phyloP scores from a whole-genome alignment of 2,797 vertebrate species.

The Astyanax mexicanus region DNA sequence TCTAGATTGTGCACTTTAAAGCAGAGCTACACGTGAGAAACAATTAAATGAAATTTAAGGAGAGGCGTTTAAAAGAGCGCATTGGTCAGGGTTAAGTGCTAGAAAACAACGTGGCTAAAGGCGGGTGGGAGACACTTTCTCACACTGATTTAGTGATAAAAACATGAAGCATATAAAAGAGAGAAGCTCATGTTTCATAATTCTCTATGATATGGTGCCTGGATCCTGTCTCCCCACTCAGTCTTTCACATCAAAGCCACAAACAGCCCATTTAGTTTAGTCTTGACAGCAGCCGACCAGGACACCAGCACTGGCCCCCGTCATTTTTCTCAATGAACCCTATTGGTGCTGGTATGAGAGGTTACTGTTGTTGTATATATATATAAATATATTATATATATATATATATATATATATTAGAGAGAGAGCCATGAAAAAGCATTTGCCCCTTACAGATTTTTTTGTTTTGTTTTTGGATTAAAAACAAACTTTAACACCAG shows the following conservation, averaged over 20 bases:
- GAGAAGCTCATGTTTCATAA: slow-evolving; percentile 32
- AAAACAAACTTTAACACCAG: no score
- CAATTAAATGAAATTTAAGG: background rate
- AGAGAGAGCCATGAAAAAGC: no score
- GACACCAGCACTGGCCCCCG: slow-evolving; percentile 47
- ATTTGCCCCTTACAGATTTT: no score
- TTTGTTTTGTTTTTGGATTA: no score
- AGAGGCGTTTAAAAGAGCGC: background rate
- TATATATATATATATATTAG: no score
- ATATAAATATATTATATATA: slow-evolving; percentile 59
- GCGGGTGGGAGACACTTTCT: background rate
- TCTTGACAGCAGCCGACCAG: slow-evolving; percentile 61
- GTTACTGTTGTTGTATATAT: slow-evolving; percentile 65
- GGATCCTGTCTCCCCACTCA: slow-evolving; percentile 57
- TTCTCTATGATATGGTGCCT: slow-evolving; percentile 36
- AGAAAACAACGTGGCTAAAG: background rate
- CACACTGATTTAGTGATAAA: slow-evolving; percentile 13
- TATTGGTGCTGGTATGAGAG: slow-evolving; percentile 70
- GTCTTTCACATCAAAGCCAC: slow-evolving; percentile 67
- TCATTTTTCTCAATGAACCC: slow-evolving; percentile 68
- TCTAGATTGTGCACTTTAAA: no score
- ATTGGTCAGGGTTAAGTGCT: background rate
- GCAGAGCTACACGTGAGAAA: background rate
- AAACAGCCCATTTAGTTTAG: slow-evolving; percentile 55
- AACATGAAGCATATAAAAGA: slow-evolving; percentile 33